Base-by-base conservation (phyloP, 2,888 invertebrate genomes). In the Crocallis elinguaria region DNA sequence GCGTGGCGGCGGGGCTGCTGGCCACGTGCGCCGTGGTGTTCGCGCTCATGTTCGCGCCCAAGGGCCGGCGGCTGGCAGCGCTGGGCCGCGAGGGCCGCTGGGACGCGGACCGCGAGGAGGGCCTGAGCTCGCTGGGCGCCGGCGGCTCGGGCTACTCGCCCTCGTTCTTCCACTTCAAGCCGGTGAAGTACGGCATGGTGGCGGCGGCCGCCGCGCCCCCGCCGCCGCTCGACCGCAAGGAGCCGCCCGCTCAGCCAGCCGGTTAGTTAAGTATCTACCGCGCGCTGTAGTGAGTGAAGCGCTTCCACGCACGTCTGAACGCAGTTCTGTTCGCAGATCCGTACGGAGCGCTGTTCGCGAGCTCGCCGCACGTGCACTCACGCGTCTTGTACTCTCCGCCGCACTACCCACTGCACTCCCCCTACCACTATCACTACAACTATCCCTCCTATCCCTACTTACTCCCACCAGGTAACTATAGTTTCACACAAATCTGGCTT, bases 1-100 rank as follows among this genome's bases (percentile, higher is more conserved):
- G 97, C 86, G 93, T 98, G 46, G 98, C 98, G 14, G 97, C 97
- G 71, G 98, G 98, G 0, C 92, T 98, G 64, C 94, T 98, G 37
- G 94, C 96, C 48, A 97, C 96, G 11, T 95, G 97, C 60, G 94
- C 95, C 8, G 94, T 97, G 36, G 95, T 98, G 44, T 97, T 98
- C 86, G 93, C 97, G 68, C 95, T 98, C 50, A 98, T 98, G 98
- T 98, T 98, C 85, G 95, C 98, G 88, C 96, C 98, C 23, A 98
- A 96, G 89, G 98, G 98, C 21, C 93, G 98, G 30, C 97, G 98
- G 73, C 88, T 98, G 71, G 98, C 98, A 0, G 98, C 98, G 38
- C 94, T 98, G 92, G 98, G 98, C 37, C 96, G 97, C 71, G 97
- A 98, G 75, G 97, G 96, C 9, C 94, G 96, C 61, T 95, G 95